Evolutionary conservation across 2,113 vertebrate species (phyloP).

Genomic region (Elephantulus edwardii): DNA sequence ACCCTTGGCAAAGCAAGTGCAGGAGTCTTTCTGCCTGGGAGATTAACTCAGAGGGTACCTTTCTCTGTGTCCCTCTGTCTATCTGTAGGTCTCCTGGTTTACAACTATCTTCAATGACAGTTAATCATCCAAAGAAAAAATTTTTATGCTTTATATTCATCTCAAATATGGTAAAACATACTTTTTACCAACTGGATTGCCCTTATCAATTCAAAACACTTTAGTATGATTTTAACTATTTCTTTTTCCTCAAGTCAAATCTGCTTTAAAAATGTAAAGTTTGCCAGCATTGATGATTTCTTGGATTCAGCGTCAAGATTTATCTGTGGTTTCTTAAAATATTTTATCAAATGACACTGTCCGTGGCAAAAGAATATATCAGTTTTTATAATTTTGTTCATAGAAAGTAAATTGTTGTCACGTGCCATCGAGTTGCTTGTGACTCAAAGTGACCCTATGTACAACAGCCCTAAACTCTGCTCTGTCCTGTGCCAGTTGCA

Average conservation of each 20-base stretch:
- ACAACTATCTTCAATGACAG: constrained; percentile 20
- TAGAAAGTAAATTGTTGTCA: too few species aligned
- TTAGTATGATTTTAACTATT: not conserved
- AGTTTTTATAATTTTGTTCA: constrained; percentile 10
- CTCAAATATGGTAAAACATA: not conserved
- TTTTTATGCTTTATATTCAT: not conserved
- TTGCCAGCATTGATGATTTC: not conserved
- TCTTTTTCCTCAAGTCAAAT: not conserved
- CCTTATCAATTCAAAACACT: not conserved
- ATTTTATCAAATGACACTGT: not conserved
- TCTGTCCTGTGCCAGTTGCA: too few species aligned
- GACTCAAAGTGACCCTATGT: too few species aligned
- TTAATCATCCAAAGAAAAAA: not conserved
- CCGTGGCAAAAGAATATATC: not conserved
- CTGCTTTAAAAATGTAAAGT: constrained; percentile 21
- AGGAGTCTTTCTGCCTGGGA: too few species aligned
- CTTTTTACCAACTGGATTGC: not conserved
- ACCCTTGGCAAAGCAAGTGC: too few species aligned
- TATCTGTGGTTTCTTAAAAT: not conserved
- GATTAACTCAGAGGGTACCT: too few species aligned
- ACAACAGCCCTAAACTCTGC: too few species aligned
- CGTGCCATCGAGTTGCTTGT: too few species aligned
- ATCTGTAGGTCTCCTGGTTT: not conserved
- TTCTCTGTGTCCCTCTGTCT: not conserved
- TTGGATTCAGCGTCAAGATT: not conserved